Conservation (phyloP, 2,888 invertebrate species). For the Ligdia adustata region DNA sequence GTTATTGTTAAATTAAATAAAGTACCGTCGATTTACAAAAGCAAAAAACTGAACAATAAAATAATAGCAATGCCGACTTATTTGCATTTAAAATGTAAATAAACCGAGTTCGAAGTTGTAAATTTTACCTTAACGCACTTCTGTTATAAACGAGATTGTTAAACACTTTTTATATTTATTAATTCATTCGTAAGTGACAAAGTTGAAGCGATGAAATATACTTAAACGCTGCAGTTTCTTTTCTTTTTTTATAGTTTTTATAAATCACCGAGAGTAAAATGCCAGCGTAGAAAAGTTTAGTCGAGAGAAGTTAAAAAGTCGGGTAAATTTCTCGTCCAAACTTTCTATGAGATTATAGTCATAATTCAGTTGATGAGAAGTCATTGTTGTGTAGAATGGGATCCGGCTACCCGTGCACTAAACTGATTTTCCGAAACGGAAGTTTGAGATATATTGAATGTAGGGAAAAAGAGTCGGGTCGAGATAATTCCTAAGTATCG, state of each 20-base stretch:
- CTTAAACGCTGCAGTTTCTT: conserved; percentile 66
- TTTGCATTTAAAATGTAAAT: conserved; percentile 21
- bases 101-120: conserved; percentile 11
- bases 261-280: conserved; percentile 75
- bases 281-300: conserved; percentile 61
- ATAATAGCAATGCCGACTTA: conserved; percentile 22
- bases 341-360: conserved; percentile 76
- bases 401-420: conserved; percentile 43
- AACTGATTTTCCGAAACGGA: conserved; percentile 59
- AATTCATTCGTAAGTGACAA: conserved; percentile 62
- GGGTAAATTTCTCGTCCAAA: conserved; percentile 67
- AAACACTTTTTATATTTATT: conserved; percentile 31
- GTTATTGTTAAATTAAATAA: conserved; percentile 28
- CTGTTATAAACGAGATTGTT: conserved; percentile 10
- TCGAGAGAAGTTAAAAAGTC: conserved; percentile 67
- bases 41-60: conserved; percentile 28
- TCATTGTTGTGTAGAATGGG: conserved; percentile 27
- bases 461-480: conserved; percentile 50
- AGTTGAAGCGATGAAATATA: conserved; percentile 64
- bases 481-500: conserved; percentile 65
- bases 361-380: conserved; percentile 69
- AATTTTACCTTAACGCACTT: conserved; percentile 16
- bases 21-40: conserved; percentile 19
- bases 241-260: conserved; percentile 73
- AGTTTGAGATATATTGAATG: conserved; percentile 55